Base-by-base conservation (phyloP, 2,113 vertebrate genomes). In the Charina bottae region DNA sequence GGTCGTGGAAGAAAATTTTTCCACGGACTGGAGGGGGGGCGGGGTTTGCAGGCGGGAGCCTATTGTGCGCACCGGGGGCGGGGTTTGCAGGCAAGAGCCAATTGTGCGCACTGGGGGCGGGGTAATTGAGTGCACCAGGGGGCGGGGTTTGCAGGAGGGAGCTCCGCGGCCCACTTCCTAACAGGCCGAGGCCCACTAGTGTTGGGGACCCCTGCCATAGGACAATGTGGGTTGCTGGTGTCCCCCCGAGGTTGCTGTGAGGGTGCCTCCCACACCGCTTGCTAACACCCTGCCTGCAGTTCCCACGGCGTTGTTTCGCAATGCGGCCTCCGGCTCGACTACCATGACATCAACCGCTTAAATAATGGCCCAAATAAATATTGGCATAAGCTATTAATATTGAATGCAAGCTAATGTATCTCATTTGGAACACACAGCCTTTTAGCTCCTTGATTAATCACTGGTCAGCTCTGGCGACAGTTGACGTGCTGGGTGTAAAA, bases 371-470 rank as follows among this genome's bases (percentile, higher is more conserved):
- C 93, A 90, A 95, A 19, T 17, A 12, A 1, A 92, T 68, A 33
- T n/a, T 93, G 6, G 8, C 0, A 55, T 24, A 64, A 49, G 85
- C 56, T 91, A 85, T 94, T 88, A 96, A 72, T 60, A 93, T 1
- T 54, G 85, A 92, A 85, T 83, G 89, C 84, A 95, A 90, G 42
- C 12, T 90, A 93, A 90, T 42, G 87, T 11, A 89, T 84, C 78
- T 93, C 88, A 91, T 84, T 59, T 62, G 58, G 33, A 90, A 46
- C 12, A 55, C 10, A 11, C 33, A 11, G 24, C 59, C 72, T 90
- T 33, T 93, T 55, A 90, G 21, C 28, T 90, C 21, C 83, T 92
- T 86, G 89, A 93, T 92, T 42, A 87, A 42, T 87, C 92, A 88
- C 53, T 0, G 60, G 83, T 54, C 85, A 59, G 87, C 24, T 85